Base-by-base conservation (phyloP, 2,797 vertebrate genomes). In the Ataeniobius toweri region DNA sequence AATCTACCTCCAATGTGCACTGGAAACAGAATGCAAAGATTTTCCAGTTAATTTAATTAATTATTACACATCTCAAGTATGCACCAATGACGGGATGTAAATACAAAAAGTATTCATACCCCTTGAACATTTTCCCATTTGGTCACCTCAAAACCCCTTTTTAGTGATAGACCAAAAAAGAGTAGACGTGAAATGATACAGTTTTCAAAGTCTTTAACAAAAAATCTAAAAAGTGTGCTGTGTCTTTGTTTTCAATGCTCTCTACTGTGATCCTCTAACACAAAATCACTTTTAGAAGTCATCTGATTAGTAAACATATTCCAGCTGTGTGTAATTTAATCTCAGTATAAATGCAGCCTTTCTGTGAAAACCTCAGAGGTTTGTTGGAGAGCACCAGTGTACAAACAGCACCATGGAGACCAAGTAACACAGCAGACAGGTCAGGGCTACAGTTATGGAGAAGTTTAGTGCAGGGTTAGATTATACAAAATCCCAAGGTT, bases 261-360 rank as follows among this genome's bases (percentile, higher is more conserved):
- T 67, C 9, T 39, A 39, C 18, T 22, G 6, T 39, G 63, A 39
- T 65, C 63, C 31, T 65, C 36, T 36, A 9, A 20, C 63, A 65
- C 28, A 20, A 65, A 65, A 65, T 24, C 18, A 3, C 20, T 4
- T 10, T 41, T 18, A 39, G 61, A 65, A 65, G 18, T 39, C 18
- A 28, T 36, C 61, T 65, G 22, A 65, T 65, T 65, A 65, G 61
- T 65, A 22, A 39, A 39, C 20, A 20, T 7, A 39, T 13, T 10
- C 61, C 61, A 65, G 31, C 61, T 65, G 58, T 61, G 58, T 61
- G 26, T 31, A 61, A 61, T 61, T 31, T 31, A 61, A 61, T 61
- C 58, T 31, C 58, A 61, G 28, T 31, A 61, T 61, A 24, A 61
- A 61, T 61, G 58, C 26, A 61, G 58, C 58, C 18, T 26, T 18